These are phyloP conservation scores for Zosterops japonicus DNA, from an alignment of 2,113 vertebrate species.

Conservation along the genomic window DNA sequence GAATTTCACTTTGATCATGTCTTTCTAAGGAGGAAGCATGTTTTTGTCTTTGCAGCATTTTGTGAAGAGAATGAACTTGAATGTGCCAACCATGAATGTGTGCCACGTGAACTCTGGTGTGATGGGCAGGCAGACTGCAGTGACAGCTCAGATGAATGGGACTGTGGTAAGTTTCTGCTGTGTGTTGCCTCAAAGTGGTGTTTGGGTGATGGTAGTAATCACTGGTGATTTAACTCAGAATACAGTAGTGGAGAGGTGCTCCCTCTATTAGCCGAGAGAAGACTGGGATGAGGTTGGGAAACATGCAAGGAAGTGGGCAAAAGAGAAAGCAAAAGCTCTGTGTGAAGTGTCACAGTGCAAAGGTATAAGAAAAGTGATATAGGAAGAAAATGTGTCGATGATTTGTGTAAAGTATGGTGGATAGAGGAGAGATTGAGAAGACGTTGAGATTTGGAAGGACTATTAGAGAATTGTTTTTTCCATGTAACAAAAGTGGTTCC, in stretches of 20 bases:
- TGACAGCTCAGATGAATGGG: slow-evolving; percentile 95
- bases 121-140: slow-evolving; percentile 86
- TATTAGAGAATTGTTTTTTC: not conserved
- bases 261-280: not conserved
- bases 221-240: not conserved
- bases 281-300: not conserved
- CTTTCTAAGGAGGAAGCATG: not conserved
- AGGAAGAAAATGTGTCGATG: not conserved
- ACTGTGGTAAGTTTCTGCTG: slow-evolving; percentile 81
- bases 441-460: fast-evolving
- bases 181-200: not conserved
- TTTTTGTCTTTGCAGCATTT: slow-evolving; percentile 74
- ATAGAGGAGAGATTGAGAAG: not conserved
- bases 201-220: not conserved
- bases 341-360: not conserved
- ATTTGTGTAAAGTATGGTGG: not conserved
- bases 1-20: not conserved
- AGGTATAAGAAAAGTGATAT: not conserved
- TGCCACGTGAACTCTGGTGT: slow-evolving; percentile 88
- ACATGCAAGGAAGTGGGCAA: not conserved
- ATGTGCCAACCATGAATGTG: slow-evolving; percentile 90
- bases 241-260: not conserved
- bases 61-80: slow-evolving; percentile 85
- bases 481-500: not conserved
- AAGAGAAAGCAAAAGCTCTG: not conserved